These are phyloP conservation scores for Sycophaga agraensis DNA, from an alignment of 1,140 invertebrate species.

Conservation along the genomic window DNA sequence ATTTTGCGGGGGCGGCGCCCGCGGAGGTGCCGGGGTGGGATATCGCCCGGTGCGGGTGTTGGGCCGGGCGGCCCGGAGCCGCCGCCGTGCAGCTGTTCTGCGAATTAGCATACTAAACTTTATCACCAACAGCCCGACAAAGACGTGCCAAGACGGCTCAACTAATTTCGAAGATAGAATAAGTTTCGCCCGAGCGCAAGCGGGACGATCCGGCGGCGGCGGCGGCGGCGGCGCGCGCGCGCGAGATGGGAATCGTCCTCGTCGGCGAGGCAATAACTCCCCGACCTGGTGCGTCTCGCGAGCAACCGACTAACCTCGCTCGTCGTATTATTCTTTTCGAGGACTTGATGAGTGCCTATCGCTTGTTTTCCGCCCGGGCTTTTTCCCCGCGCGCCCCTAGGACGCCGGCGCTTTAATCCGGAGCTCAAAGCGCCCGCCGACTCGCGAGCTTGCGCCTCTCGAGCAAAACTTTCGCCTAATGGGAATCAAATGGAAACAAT, in stretches of 20 bases:
- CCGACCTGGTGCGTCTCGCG: background rate
- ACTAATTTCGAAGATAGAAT: constrained; percentile 60
- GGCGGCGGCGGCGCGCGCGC: background rate
- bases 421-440: too few relatives aligned
- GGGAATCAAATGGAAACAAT: too few relatives aligned
- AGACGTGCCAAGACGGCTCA: constrained; percentile 58
- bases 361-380: background rate
- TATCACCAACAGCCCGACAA: constrained; percentile 59
- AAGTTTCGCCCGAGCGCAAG: constrained; percentile 49
- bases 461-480: too few relatives aligned
- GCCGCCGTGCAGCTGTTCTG: constrained; percentile 52
- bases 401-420: too few relatives aligned
- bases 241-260: background rate
- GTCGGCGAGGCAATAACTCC: constrained; percentile 10
- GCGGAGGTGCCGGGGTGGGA: background rate
- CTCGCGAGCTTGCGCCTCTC: too few relatives aligned
- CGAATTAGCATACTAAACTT: constrained; percentile 61
- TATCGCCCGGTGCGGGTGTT: too few relatives aligned
- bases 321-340: background rate
- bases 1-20: constrained; percentile 43
- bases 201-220: too few relatives aligned
- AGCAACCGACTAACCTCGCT: too few relatives aligned
- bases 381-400: too few relatives aligned
- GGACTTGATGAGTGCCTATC: background rate
- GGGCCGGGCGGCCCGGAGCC: too few relatives aligned